Evolutionary conservation across 1,140 invertebrate species (phyloP), one percentile per base, ranked within the genome.

Genomic region (Papilio helenus): DNA sequence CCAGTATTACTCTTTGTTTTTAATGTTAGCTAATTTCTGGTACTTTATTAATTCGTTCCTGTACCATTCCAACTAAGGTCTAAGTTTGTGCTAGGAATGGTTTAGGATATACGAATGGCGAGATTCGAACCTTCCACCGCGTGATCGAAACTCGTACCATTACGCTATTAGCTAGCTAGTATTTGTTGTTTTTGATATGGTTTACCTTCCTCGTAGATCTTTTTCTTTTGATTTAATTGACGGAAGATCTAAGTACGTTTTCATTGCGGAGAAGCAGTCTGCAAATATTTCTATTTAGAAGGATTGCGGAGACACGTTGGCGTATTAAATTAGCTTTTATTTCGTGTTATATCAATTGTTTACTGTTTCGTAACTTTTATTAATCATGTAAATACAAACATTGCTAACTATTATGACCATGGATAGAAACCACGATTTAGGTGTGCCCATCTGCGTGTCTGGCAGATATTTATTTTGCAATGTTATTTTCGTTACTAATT

Each of bases 361-460:
- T 20, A 58, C 58, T 23, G 16, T 49, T 49, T 26, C 8, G 20
- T 61, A 26, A 23, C 20, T 58, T 58, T 20, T 23, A 58, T 58
- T 0, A 58, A 8, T 58, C 8, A 0, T 61, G 23, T 61, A 61
- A 61, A 61, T 61, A 61, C 18, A 58, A 23, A n/a, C 18, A 58
- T 58, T 58, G 20, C n/a, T 58, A 49, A 49, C 14, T 3, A 58
- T 58, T 58, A 58, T 58, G n/a, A 58, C 51, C 51, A 12, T 3
- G 20, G 20, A 23, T 61, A 42, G 10, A 26, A 44, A 72, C 39
- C 18, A 42, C 29, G 23, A 76, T 61, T 61, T 76, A 76, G 87
- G 87, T 84, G 86, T 80, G 87, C 82, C 80, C 46, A 1, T 79
- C 79, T 86, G 86, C 87, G 87, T 88, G 87, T 86, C 85, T 82